phyloP scores from a whole-genome alignment of 2,113 vertebrate genomes.

The Thymallus thymallus region DNA sequence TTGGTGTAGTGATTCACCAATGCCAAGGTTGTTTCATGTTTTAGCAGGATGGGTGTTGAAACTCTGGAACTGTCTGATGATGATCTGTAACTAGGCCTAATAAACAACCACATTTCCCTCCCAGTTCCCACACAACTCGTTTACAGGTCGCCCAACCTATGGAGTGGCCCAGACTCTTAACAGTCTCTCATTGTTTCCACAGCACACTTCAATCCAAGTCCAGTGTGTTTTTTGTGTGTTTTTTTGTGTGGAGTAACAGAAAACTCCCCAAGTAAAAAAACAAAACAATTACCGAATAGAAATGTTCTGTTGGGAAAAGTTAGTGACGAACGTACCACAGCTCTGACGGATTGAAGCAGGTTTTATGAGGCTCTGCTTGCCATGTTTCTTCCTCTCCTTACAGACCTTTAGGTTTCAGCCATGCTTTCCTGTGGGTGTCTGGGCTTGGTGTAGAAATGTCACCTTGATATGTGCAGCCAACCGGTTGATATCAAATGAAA shows the following conservation, averaged over 20 bases:
- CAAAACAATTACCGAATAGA: background rate
- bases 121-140: background rate
- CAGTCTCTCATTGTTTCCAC: background rate
- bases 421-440: background rate
- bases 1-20: background rate
- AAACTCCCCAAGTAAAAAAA: background rate
- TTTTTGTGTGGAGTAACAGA: background rate
- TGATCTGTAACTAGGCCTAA: background rate
- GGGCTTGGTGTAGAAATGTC: conserved; percentile 7
- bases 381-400: background rate
- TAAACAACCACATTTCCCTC: background rate
- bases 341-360: background rate
- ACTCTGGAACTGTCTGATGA: background rate
- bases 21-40: no score
- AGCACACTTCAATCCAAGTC: background rate
- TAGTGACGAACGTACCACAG: background rate
- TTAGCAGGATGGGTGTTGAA: background rate
- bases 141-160: background rate
- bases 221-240: background rate
- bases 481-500: conserved; percentile 11
- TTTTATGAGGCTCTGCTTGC: background rate
- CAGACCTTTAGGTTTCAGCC: background rate
- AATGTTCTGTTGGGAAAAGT: background rate
- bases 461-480: background rate
- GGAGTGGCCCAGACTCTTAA: background rate